Conservation (phyloP, 1,140 invertebrate genomes). For the Dolichoris vasculosae region DNA sequence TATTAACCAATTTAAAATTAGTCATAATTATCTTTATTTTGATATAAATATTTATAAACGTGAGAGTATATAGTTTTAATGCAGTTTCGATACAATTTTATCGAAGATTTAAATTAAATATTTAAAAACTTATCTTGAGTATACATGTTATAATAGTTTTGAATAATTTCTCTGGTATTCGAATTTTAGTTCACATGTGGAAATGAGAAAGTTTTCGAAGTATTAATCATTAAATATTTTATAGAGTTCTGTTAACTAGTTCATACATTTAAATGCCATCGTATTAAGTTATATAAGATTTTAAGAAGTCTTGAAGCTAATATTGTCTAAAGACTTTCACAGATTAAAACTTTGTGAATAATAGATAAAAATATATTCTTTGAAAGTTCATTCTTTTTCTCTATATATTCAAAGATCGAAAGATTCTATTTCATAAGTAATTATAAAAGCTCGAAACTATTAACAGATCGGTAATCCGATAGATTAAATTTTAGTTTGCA, state of each 20-base stretch:
- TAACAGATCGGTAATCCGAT: too few species aligned
- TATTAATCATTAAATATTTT: conserved; percentile 5
- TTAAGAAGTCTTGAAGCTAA: not conserved
- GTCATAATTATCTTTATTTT: too few species aligned
- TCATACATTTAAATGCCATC: not conserved
- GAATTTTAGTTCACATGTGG: not conserved
- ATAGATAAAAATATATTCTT: too few species aligned
- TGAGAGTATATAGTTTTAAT: too few species aligned
- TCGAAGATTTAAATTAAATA: too few species aligned
- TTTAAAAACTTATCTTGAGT: too few species aligned
- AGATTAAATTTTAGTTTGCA: not conserved
- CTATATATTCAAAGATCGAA: not conserved
- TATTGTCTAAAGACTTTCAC: not conserved
- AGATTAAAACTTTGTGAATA: not conserved
- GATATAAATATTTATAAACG: too few species aligned
- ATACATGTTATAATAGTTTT: not conserved
- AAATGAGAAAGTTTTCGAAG: conserved; percentile 2
- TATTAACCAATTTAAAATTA: too few species aligned
- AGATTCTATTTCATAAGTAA: too few species aligned
- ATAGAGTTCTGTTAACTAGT: not conserved
- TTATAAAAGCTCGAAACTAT: too few species aligned
- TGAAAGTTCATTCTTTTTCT: too few species aligned
- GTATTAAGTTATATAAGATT: not conserved
- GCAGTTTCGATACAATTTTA: too few species aligned
- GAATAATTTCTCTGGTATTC: not conserved